Percentiles rank a stretch among this genome's conserved stretches.
These are phyloP conservation scores for Zoanthus gigantus DNA, from an alignment of 92 coral and sea anemone species.

Conservation along the genomic window DNA sequence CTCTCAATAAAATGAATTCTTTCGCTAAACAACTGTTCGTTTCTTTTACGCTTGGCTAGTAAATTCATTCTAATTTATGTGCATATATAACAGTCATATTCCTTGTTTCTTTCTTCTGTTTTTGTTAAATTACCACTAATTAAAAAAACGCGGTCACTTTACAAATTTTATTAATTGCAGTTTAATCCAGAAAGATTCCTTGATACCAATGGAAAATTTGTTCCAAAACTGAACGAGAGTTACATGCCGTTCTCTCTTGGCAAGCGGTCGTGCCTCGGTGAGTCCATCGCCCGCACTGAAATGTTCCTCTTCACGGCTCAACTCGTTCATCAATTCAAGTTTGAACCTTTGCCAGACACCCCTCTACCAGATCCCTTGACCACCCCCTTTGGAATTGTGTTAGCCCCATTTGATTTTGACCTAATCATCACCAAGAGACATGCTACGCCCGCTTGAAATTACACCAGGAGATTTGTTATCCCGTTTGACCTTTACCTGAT, in stretches of 20 bases:
- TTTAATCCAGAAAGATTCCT: constrained; percentile 78
- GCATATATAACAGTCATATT: too few species aligned
- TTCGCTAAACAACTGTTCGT: too few species aligned
- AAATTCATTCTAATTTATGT: too few species aligned
- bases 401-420: constrained; percentile 14
- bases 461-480: too few species aligned
- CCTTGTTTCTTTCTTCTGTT: background rate
- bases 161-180: background rate
- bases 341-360: constrained; percentile 54
- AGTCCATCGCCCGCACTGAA: constrained; percentile 70
- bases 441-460: too few species aligned
- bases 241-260: constrained; percentile 71
- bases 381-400: constrained; percentile 26
- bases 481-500: background rate
- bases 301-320: constrained; percentile 70
- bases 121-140: too few species aligned
- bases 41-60: too few species aligned
- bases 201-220: constrained; percentile 60
- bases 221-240: constrained; percentile 48
- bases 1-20: too few species aligned
- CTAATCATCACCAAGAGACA: background rate
- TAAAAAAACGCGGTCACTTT: too few species aligned
- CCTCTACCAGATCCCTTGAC: constrained; percentile 60
- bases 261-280: constrained; percentile 83
- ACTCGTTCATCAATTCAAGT: constrained; percentile 62